Percentiles rank a stretch among this genome's conserved stretches.
Conservation (phyloP, 2,888 invertebrate species). For the Melikaiella ostensackeni region DNA sequence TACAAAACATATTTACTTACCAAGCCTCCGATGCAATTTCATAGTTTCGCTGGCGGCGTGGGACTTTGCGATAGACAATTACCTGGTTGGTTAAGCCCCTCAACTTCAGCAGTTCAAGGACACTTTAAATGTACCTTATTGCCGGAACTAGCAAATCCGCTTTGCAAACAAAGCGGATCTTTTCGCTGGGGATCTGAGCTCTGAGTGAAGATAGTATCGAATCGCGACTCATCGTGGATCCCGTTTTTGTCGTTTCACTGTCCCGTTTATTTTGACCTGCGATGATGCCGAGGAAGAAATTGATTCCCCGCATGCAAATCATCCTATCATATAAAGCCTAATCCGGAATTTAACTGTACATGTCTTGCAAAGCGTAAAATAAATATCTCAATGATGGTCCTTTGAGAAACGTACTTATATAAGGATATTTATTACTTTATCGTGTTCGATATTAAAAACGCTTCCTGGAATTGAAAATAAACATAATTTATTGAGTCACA, state of each 20-base stretch:
- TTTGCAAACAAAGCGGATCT: slow-evolving; percentile 15
- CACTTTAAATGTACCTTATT: slow-evolving; percentile 27
- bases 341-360: slow-evolving; percentile 20
- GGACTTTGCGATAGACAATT: slow-evolving; percentile 17
- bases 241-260: slow-evolving; percentile 21
- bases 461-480: not conserved
- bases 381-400: not conserved
- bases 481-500: not conserved
- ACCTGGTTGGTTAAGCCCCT: slow-evolving; percentile 26
- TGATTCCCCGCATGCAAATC: slow-evolving; percentile 15
- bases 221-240: slow-evolving; percentile 5
- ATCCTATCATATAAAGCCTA: slow-evolving; percentile 9
- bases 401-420: not conserved
- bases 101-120: slow-evolving; percentile 16
- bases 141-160: slow-evolving; percentile 28
- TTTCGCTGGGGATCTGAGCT: not conserved
- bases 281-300: not conserved
- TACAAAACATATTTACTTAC: slow-evolving; percentile 6
- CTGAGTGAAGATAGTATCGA: not conserved
- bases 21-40: not conserved
- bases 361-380: not conserved
- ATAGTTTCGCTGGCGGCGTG: slow-evolving; percentile 15
- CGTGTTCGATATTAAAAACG: not conserved
- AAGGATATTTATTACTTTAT: too few relatives aligned
- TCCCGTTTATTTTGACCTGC: slow-evolving; percentile 19